Evolutionary conservation across 2,113 vertebrate genomes (phyloP).

Genomic region (Salminus brasiliensis): DNA sequence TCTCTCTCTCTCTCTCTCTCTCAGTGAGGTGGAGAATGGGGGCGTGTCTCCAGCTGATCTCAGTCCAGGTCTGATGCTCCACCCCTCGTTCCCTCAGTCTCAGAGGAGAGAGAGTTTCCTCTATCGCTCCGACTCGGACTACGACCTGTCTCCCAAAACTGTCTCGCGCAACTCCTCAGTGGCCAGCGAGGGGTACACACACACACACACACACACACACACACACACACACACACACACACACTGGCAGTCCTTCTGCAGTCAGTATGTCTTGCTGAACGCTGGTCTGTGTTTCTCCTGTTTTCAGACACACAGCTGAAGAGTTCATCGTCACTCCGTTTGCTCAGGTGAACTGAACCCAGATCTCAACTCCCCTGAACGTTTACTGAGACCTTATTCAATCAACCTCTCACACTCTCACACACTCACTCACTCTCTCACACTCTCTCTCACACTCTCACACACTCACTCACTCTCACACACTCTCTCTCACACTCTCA

Average conservation of each 20-base stretch:
- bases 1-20: too few species aligned
- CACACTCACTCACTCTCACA: background rate
- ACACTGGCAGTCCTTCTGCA: background rate
- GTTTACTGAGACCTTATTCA: too few species aligned
- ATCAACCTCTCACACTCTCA: too few species aligned
- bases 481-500: background rate
- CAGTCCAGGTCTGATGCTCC: slow-evolving; percentile 78
- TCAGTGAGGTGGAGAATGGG: slow-evolving; percentile 88
- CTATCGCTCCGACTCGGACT: slow-evolving; percentile 91
- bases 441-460: background rate
- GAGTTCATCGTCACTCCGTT: slow-evolving; percentile 94
- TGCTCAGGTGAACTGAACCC: slow-evolving; percentile 81
- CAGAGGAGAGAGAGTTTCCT: slow-evolving; percentile 91
- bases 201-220: background rate
- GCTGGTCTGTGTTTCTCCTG: background rate
- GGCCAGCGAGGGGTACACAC: slow-evolving; percentile 84
- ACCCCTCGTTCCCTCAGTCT: slow-evolving; percentile 77
- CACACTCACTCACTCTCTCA: background rate
- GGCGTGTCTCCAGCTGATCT: slow-evolving; percentile 77
- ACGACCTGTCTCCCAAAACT: slow-evolving; percentile 86
- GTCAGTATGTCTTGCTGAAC: too few species aligned
- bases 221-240: background rate
- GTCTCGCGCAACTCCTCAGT: slow-evolving; percentile 89
- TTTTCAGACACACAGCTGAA: slow-evolving; percentile 84
- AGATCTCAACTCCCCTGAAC: too few species aligned